These are phyloP conservation scores for Pyrrhopygopsis socrates DNA, from an alignment of 2,888 invertebrate species.

Conservation along the genomic window DNA sequence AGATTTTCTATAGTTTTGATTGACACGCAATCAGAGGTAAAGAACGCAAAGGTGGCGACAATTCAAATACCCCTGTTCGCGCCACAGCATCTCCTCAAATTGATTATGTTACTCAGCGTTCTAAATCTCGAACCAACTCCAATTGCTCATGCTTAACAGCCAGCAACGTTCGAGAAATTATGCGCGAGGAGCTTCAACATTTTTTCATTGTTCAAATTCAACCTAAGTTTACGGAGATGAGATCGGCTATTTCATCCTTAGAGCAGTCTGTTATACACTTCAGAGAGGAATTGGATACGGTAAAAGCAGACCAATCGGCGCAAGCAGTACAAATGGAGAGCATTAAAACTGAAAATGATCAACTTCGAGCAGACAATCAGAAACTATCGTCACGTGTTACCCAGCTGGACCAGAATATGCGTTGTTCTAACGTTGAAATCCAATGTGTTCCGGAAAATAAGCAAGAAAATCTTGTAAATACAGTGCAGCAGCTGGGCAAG, in stretches of 20 bases:
- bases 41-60: slow-evolving; percentile 5
- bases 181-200: too few species aligned
- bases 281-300: too few species aligned
- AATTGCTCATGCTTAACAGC: not conserved
- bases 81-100: not conserved
- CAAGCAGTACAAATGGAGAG: not conserved
- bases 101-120: not conserved
- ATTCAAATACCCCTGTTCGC: not conserved
- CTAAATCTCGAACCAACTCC: not conserved
- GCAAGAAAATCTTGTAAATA: not conserved
- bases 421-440: not conserved
- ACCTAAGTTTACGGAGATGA: too few species aligned
- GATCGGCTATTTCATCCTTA: too few species aligned
- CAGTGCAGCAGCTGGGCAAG: not conserved
- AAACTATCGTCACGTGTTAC: not conserved
- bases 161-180: not conserved
- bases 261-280: too few species aligned
- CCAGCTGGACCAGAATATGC: slow-evolving; percentile 7
- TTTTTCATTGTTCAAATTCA: too few species aligned
- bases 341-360: not conserved
- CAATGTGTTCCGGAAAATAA: not conserved
- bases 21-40: too few species aligned
- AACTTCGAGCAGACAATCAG: not conserved
- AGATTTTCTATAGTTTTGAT: too few species aligned
- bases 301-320: too few species aligned